Evolutionary conservation across 2,797 vertebrate genomes (phyloP), one percentile per base, ranked within the genome.

Genomic region (Octomys mimax): DNA sequence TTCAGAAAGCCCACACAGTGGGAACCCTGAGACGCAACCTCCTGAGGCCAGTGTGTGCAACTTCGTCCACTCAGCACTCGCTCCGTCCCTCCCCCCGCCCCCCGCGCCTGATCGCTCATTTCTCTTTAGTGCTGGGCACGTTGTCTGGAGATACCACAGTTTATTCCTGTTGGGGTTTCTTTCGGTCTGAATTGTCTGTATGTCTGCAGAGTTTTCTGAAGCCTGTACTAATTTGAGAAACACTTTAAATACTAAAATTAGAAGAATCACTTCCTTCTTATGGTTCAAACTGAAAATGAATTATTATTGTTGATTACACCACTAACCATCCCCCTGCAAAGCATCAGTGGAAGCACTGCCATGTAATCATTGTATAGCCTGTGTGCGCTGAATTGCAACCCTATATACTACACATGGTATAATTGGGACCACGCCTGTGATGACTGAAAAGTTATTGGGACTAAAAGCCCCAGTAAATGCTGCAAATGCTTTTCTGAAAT

Each of bases 191-290:
- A 11, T 24, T 59, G 49, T 79, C 22, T 66, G 6, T 33, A 9
- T 31, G 42, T 77, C 66, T 90, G 21, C 33, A 28, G 73, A 26
- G 28, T 80, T 90, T 96, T 87, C 39, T 68, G 33, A 95, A 75
- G 64, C 13, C n/a, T 92, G 12, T 62, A 62, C 54, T 94, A 81
- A 94, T 75, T 66, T 13, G 24, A 83, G 52, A 54, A 88, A 75
- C 28, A 89, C 64, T 91, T 93, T 68, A 85, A 77, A 71, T 77
- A 92, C 31, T 87, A 92, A 92, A 87, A 84, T 80, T 18, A 79
- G 12, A 82, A 96, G 77, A 95, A 87, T 66, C 31, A 36, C 28
- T 93, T 54, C 89, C 24, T 82, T 92, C 19, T 84, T 54, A 68
- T 2, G 77, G 36, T 84, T 19, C 86, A 90, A 92, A 87, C 26